phyloP scores from a whole-genome alignment of 1,140 invertebrate genomes.

The Magallana angulata region DNA sequence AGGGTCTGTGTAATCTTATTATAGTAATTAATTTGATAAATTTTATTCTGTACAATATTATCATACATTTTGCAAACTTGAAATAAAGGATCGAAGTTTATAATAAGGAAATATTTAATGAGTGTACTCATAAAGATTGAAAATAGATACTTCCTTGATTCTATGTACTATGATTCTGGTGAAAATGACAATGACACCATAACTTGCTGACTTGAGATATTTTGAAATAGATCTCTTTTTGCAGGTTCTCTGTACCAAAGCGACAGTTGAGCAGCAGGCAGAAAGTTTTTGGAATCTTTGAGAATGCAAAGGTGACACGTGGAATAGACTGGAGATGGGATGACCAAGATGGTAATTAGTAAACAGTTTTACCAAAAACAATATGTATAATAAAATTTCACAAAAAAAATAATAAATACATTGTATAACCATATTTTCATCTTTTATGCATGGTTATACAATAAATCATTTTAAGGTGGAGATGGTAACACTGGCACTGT shows the following conservation, averaged over 20 bases:
- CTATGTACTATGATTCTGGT: too few species aligned
- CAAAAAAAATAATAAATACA: background rate
- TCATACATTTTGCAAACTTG: too few species aligned
- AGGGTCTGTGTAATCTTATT: conserved; percentile 50
- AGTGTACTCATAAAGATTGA: too few species aligned
- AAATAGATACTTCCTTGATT: too few species aligned
- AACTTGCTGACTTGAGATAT: background rate
- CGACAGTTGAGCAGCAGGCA: conserved; percentile 53
- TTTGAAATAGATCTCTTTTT: background rate
- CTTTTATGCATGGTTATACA: background rate
- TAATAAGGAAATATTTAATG: too few species aligned
- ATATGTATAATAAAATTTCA: background rate
- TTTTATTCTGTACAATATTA: too few species aligned
- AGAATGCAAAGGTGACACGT: conserved; percentile 86
- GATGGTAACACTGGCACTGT: conserved; percentile 54
- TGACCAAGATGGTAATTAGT: conserved; percentile 66
- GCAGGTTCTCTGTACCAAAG: conserved; percentile 47
- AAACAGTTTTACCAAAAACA: background rate
- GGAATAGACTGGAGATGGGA: conserved; percentile 71
- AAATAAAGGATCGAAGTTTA: too few species aligned
- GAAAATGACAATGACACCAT: background rate
- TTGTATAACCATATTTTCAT: background rate
- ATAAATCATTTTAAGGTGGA: conserved; percentile 48
- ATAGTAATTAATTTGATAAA: background rate
- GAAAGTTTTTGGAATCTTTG: conserved; percentile 85